These are phyloP conservation scores for Drosophila peninsularis DNA, from an alignment of 2,888 invertebrate species.

Conservation along the genomic window DNA sequence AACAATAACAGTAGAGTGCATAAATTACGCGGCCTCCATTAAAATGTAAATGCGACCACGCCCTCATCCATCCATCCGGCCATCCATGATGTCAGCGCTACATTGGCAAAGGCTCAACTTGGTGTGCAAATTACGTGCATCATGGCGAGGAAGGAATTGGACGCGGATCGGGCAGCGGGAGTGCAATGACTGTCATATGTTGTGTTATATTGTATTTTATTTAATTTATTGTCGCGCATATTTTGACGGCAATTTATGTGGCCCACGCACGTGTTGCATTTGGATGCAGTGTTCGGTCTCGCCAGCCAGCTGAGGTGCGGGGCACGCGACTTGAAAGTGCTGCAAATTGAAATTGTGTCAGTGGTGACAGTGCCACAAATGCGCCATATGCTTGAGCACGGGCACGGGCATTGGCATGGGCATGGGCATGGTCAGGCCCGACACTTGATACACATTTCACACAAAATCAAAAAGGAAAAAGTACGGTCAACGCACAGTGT, in stretches of 20 bases:
- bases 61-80: conserved; percentile 37
- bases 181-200: conserved; percentile 32
- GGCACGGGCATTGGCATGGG: conserved; percentile 29
- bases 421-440: conserved; percentile 43
- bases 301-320: conserved; percentile 3
- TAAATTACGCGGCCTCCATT: conserved; percentile 66
- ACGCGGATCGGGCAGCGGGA: neutral
- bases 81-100: conserved; percentile 54
- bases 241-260: conserved; percentile 67
- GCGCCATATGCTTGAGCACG: conserved; percentile 17
- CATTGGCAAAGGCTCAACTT: conserved; percentile 42
- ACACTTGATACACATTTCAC: conserved; percentile 65
- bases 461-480: conserved; percentile 35
- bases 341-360: conserved; percentile 70
- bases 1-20: conserved; percentile 50
- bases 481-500: conserved; percentile 47
- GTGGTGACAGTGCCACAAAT: conserved; percentile 41
- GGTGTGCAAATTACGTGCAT: conserved; percentile 46
- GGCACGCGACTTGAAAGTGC: conserved; percentile 33
- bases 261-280: conserved; percentile 68
- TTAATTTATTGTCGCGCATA: conserved; percentile 66
- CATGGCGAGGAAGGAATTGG: conserved; percentile 2
- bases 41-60: conserved; percentile 69
- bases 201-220: conserved; percentile 49
- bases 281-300: conserved; percentile 5